These are phyloP conservation scores for Drosophila saltans DNA, from an alignment of 1,140 invertebrate species.

Conservation along the genomic window DNA sequence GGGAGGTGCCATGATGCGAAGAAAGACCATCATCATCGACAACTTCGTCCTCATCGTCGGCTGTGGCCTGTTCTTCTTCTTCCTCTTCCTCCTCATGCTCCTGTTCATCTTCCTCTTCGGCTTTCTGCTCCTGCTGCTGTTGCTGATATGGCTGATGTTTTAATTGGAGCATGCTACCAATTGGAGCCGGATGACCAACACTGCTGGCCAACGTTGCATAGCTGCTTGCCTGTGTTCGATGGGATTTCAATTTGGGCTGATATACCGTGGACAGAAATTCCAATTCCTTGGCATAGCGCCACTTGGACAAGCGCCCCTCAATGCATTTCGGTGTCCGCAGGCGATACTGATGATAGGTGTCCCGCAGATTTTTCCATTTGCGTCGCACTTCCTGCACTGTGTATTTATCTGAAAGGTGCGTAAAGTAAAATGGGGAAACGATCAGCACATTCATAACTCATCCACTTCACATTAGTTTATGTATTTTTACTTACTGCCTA, in stretches of 20 bases:
- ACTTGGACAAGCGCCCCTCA: conserved; percentile 74
- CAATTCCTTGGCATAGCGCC: conserved; percentile 78
- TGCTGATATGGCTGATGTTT: conserved; percentile 33
- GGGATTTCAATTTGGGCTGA: conserved; percentile 77
- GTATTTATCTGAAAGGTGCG: conserved; percentile 62
- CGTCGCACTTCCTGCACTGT: conserved; percentile 77
- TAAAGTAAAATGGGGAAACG: background rate
- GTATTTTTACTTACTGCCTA: conserved; percentile 67
- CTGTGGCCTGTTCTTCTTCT: conserved; percentile 34
- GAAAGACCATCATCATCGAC: conserved; percentile 64
- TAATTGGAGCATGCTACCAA: conserved; percentile 46
- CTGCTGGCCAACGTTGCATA: conserved; percentile 26
- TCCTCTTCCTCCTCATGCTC: conserved; percentile 31
- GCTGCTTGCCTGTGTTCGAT: conserved; percentile 44
- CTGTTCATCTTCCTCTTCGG: conserved; percentile 33
- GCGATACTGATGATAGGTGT: conserved; percentile 80
- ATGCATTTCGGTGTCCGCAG: conserved; percentile 76
- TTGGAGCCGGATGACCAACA: conserved; percentile 22
- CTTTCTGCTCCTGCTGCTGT: conserved; percentile 28
- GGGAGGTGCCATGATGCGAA: conserved; percentile 60
- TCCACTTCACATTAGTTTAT: background rate
- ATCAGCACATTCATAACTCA: background rate
- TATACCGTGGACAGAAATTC: conserved; percentile 77
- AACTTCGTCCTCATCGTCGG: conserved; percentile 49
- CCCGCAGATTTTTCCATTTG: conserved; percentile 79